These are phyloP conservation scores for Moxostoma hubbsi DNA, from an alignment of 2,797 vertebrate genomes.

Conservation along the genomic window DNA sequence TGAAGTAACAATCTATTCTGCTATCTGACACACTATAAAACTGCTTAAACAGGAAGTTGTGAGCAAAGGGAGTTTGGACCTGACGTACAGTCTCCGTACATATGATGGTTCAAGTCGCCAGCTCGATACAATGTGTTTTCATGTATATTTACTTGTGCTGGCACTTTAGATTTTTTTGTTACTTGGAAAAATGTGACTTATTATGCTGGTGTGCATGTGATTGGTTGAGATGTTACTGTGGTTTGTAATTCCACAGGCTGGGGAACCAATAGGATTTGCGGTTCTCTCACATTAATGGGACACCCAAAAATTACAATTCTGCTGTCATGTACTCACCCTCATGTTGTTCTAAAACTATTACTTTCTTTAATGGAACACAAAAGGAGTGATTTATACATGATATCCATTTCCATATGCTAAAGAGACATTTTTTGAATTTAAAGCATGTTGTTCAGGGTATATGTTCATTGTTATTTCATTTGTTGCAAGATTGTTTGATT, in stretches of 20 bases:
- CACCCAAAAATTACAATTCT: too few relatives aligned
- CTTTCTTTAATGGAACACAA: too few relatives aligned
- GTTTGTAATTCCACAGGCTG: constrained; percentile 26
- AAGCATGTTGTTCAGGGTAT: too few relatives aligned
- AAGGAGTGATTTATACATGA: too few relatives aligned
- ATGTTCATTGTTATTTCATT: too few relatives aligned
- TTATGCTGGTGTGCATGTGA: constrained; percentile 62
- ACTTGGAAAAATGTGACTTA: constrained; percentile 58
- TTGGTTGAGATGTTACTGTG: constrained; percentile 58
- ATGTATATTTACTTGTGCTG: constrained; percentile 64
- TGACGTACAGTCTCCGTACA: constrained; percentile 67
- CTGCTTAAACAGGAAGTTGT: not conserved
- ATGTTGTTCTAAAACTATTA: too few relatives aligned
- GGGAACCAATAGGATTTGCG: too few relatives aligned
- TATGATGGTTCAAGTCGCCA: constrained; percentile 68
- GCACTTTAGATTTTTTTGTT: constrained; percentile 71
- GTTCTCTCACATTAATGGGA: too few relatives aligned
- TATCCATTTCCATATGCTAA: too few relatives aligned
- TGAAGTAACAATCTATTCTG: constrained; percentile 62
- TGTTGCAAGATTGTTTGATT: too few relatives aligned
- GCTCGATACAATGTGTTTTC: not conserved
- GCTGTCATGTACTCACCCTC: too few relatives aligned
- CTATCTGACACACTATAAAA: not conserved
- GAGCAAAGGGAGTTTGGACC: constrained; percentile 51
- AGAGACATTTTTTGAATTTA: too few relatives aligned